phyloP scores from a whole-genome alignment of 2,888 invertebrate species.

The Drosophila merina region DNA sequence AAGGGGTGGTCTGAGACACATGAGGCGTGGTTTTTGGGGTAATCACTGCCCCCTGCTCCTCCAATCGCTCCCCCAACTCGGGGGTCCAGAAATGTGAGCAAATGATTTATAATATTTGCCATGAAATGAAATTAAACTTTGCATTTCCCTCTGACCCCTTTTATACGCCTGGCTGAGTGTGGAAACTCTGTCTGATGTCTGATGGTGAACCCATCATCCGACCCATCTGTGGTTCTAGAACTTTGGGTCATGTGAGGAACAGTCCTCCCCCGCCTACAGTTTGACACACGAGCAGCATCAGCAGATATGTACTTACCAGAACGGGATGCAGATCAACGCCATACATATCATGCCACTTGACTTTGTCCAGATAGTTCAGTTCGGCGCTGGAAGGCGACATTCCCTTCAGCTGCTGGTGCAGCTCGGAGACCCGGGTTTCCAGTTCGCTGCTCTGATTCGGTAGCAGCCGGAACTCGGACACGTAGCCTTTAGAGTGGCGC shows the following conservation, averaged over 20 bases:
- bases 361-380: slow-evolving; percentile 97
- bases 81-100: slow-evolving; percentile 54
- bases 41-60: slow-evolving; percentile 57
- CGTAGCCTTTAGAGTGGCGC: slow-evolving; percentile 94
- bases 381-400: slow-evolving; percentile 93
- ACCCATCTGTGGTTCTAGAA: slow-evolving; percentile 27
- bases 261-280: not conserved
- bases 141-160: slow-evolving; percentile 68
- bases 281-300: slow-evolving; percentile 16
- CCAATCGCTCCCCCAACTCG: slow-evolving; percentile 9
- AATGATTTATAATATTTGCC: slow-evolving; percentile 79
- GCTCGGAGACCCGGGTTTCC: slow-evolving; percentile 93
- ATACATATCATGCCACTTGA: slow-evolving; percentile 99
- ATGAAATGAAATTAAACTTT: slow-evolving; percentile 77
- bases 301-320: slow-evolving; percentile 87
- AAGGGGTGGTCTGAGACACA: slow-evolving; percentile 32
- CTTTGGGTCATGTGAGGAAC: not conserved
- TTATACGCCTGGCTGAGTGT: slow-evolving; percentile 35
- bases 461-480: slow-evolving; percentile 96
- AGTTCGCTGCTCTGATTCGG: slow-evolving; percentile 96
- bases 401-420: slow-evolving; percentile 92
- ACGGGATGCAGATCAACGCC: slow-evolving; percentile 99
- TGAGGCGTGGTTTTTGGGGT: slow-evolving; percentile 42
- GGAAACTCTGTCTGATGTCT: slow-evolving; percentile 22
- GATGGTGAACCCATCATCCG: slow-evolving; percentile 24